Conservation (phyloP, 2,888 invertebrate species). For the Oscheius sp. region DNA sequence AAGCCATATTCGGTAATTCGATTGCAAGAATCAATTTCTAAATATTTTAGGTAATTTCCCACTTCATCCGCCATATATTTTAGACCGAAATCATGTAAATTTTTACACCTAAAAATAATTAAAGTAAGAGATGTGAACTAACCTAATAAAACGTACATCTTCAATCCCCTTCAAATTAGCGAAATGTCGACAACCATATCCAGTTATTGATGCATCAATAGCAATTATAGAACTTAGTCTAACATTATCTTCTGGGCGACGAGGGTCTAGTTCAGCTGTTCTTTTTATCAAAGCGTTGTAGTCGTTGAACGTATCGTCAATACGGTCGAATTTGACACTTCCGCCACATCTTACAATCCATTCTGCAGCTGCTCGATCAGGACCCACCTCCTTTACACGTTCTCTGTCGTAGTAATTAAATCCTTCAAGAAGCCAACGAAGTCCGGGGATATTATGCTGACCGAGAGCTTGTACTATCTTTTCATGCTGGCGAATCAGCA, state of each 20-base stretch:
- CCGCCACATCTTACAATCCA: conserved; percentile 89
- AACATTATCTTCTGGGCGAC: conserved; percentile 48
- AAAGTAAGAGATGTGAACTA: neutral
- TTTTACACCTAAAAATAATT: conserved; percentile 49
- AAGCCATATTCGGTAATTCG: conserved; percentile 60
- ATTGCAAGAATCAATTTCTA: conserved; percentile 54
- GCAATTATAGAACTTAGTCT: conserved; percentile 51
- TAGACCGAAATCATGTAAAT: conserved; percentile 59
- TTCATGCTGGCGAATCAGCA: conserved; percentile 35
- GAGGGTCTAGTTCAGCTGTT: conserved; percentile 60
- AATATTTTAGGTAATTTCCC: conserved; percentile 42
- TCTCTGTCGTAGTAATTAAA: conserved; percentile 61
- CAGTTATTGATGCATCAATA: conserved; percentile 53
- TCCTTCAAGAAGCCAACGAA: conserved; percentile 62
- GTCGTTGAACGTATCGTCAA: conserved; percentile 54
- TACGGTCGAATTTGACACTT: conserved; percentile 43
- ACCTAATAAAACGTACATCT: conserved; percentile 44
- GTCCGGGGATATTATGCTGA: conserved; percentile 60
- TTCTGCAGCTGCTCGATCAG: conserved; percentile 90
- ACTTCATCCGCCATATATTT: conserved; percentile 58
- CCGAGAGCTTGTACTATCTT: conserved; percentile 47
- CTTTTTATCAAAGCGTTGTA: conserved; percentile 57
- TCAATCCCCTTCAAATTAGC: conserved; percentile 43
- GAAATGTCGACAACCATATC: conserved; percentile 61
- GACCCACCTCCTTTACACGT: conserved; percentile 76